These are phyloP conservation scores for Mormyrus proboscirostris DNA, from an alignment of 2,797 vertebrate species.

Conservation along the genomic window DNA sequence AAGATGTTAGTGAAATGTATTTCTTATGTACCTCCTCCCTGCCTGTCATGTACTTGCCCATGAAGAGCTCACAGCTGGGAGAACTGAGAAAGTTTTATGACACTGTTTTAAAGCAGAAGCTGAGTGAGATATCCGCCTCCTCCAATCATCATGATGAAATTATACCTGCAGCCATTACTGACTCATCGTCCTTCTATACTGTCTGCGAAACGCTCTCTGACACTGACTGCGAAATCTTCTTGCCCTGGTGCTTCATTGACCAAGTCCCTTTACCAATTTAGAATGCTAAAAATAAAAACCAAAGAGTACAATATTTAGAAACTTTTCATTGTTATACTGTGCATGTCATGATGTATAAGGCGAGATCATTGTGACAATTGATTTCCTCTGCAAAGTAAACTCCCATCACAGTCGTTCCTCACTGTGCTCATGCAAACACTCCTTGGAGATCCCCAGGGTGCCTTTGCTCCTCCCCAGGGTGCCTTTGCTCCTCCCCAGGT, in stretches of 20 bases:
- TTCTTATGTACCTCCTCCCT: conserved; percentile 82
- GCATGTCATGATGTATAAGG: neutral
- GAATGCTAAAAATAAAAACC: neutral
- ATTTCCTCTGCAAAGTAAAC: neutral
- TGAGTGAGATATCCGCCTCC: conserved; percentile 36
- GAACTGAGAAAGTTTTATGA: conserved; percentile 62
- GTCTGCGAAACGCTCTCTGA: neutral
- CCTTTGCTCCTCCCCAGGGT: conserved; percentile 48
- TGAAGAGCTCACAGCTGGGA: conserved; percentile 67
- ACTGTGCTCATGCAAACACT: conserved; percentile 49
- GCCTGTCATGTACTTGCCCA: conserved; percentile 72
- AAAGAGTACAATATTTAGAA: neutral
- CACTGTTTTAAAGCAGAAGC: conserved; percentile 60
- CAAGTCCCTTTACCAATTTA: neutral
- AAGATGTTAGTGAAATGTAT: conserved; percentile 89
- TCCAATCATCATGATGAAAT: neutral
- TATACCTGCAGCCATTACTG: neutral
- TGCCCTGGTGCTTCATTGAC: neutral
- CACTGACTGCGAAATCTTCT: neutral
- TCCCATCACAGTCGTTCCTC: conserved; percentile 38
- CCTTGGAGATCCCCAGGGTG: conserved; percentile 53
- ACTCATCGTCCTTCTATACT: neutral
- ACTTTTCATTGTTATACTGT: neutral
- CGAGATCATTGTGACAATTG: neutral
- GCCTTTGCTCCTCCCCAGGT: conserved; percentile 48